Evolutionary conservation across 2,113 vertebrate species (phyloP).

Genomic region (Rhabdomys dilectus): DNA sequence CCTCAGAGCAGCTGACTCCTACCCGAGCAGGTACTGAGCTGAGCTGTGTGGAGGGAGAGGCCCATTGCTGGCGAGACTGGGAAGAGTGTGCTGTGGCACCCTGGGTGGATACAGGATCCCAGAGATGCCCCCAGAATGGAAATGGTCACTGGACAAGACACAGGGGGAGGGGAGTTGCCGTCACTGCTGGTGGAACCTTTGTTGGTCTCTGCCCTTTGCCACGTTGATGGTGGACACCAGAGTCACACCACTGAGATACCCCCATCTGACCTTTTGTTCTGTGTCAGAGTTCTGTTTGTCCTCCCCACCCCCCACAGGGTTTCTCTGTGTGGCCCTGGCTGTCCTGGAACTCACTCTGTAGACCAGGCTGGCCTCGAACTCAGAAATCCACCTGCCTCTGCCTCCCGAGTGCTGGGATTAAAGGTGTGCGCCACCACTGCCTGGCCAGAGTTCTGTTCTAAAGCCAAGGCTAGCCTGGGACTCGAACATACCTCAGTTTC

Average conservation of each 20-base stretch:
- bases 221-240: neutral
- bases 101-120: fast-evolving
- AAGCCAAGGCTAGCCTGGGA: neutral
- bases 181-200: neutral
- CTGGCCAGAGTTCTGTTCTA: too few relatives aligned
- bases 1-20: conserved; percentile 91
- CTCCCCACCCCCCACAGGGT: too few relatives aligned
- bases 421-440: too few relatives aligned
- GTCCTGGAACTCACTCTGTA: too few relatives aligned
- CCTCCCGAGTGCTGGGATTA: too few relatives aligned
- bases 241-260: neutral
- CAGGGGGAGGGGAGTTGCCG: neutral
- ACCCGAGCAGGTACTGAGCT: conserved; percentile 91
- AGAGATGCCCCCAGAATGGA: fast-evolving
- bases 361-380: too few relatives aligned
- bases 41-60: neutral
- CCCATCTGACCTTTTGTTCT: too few relatives aligned
- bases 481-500: neutral
- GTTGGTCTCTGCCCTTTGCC: neutral
- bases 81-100: neutral
- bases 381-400: too few relatives aligned
- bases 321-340: too few relatives aligned
- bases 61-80: neutral
- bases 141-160: too few relatives aligned
- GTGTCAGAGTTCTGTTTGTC: neutral